A percentile compares a stretch with the other conserved stretches of the same genome.
Evolutionary conservation across 2,797 vertebrate genomes (phyloP).

Genomic region (Carapus acus): DNA sequence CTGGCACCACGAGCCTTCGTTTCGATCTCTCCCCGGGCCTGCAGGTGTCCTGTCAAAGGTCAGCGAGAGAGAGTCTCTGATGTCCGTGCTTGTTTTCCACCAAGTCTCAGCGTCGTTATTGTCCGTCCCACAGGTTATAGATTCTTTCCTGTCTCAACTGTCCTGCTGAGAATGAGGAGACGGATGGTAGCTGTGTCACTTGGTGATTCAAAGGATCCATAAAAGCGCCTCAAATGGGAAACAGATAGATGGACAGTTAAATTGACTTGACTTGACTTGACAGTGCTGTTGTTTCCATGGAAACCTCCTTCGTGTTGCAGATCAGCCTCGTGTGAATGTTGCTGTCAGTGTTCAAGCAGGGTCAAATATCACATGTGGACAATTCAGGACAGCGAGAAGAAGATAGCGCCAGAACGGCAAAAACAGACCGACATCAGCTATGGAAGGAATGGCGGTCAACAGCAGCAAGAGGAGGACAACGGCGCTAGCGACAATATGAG

Average conservation of each 20-base stretch:
- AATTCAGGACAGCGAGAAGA: no score
- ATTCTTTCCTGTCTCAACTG: constrained; percentile 83
- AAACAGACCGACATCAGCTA: no score
- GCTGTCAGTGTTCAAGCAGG: no score
- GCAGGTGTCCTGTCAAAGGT: constrained; percentile 87
- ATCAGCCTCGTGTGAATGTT: background rate
- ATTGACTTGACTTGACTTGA: no score
- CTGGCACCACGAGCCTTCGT: constrained; percentile 78
- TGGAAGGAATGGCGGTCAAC: no score
- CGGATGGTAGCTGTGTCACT: background rate
- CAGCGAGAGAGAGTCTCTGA: constrained; percentile 32
- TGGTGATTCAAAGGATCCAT: background rate
- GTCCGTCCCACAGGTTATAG: constrained; percentile 71
- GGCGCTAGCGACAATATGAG: no score
- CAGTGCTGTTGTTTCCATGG: constrained; percentile 17
- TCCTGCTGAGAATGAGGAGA: constrained; percentile 58
- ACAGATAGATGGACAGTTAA: constrained; percentile 2
- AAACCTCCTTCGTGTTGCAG: constrained; percentile 5
- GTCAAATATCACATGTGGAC: no score
- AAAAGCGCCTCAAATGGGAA: background rate
- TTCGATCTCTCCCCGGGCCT: constrained; percentile 80
- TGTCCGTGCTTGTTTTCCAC: constrained; percentile 3
- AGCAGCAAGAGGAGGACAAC: no score
- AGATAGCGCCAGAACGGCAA: no score
- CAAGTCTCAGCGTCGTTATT: constrained; percentile 6